Conservation (phyloP, 2,797 vertebrate genomes). For the Fistularia tabacaria region DNA sequence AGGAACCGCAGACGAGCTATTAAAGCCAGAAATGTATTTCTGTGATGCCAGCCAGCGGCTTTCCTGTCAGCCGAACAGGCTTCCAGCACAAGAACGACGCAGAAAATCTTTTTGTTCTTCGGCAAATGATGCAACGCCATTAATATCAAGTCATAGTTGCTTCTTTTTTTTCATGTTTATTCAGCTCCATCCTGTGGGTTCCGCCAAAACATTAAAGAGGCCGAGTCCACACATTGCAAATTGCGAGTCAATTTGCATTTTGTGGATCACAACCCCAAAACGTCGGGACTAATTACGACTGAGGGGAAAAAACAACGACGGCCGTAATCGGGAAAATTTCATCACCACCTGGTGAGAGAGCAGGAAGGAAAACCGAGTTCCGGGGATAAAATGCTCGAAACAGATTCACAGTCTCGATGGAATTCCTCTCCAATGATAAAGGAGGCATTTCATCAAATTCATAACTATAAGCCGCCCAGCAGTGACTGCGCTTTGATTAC, state of each 20-base stretch:
- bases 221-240: neutral
- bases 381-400: too few relatives aligned
- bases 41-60: neutral
- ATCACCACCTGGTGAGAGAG: neutral
- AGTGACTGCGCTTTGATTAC: conserved; percentile 1
- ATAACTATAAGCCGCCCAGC: conserved; percentile 1
- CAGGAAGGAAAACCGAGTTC: neutral
- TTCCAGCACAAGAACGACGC: too few relatives aligned
- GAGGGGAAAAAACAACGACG: neutral
- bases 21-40: neutral
- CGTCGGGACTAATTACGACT: neutral
- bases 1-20: neutral
- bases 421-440: conserved; percentile 7
- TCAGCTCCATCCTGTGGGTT: neutral
- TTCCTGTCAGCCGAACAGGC: conserved; percentile 2
- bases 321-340: neutral
- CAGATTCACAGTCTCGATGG: neutral
- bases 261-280: neutral
- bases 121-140: neutral
- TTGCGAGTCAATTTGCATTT: too few relatives aligned
- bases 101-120: neutral
- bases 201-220: neutral
- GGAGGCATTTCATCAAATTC: conserved; percentile 3
- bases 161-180: too few relatives aligned
- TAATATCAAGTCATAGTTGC: neutral